Conservation (phyloP, 2,797 vertebrate species). For the Morelia viridis region DNA sequence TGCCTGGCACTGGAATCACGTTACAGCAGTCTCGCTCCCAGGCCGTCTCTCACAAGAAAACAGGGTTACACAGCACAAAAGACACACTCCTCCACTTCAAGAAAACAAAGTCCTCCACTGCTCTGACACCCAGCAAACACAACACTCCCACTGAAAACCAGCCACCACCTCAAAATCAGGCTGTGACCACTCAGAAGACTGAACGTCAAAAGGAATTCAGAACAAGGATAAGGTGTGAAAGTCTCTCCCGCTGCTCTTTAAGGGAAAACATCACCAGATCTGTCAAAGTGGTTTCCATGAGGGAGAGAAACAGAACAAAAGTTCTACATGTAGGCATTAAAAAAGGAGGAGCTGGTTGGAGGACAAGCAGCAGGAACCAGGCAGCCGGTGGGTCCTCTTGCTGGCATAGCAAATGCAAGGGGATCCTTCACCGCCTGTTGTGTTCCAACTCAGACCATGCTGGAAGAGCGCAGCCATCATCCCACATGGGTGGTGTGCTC, state of each 20-base stretch:
- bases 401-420: slow-evolving; percentile 44
- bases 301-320: slow-evolving; percentile 39
- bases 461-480: slow-evolving; percentile 27
- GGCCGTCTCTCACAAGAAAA: slow-evolving; percentile 40
- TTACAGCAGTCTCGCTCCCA: slow-evolving; percentile 38
- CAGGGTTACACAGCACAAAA: slow-evolving; percentile 19
- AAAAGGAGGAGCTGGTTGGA: slow-evolving; percentile 51
- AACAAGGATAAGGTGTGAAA: neutral
- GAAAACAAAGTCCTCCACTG: slow-evolving; percentile 37
- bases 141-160: neutral
- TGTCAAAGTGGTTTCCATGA: slow-evolving; percentile 27
- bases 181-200: neutral
- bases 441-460: slow-evolving; percentile 14
- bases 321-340: slow-evolving; percentile 52
- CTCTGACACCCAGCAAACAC: neutral
- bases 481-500: neutral
- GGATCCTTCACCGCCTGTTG: slow-evolving; percentile 41
- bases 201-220: neutral
- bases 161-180: neutral
- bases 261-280: slow-evolving; percentile 14
- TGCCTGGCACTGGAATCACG: slow-evolving; percentile 51
- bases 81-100: slow-evolving; percentile 36
- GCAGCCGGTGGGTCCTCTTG: slow-evolving; percentile 1
- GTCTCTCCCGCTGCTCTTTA: neutral
- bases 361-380: slow-evolving; percentile 29